These are phyloP conservation scores for Orchesella flavescens DNA, from an alignment of 2,888 invertebrate species.

Conservation along the genomic window DNA sequence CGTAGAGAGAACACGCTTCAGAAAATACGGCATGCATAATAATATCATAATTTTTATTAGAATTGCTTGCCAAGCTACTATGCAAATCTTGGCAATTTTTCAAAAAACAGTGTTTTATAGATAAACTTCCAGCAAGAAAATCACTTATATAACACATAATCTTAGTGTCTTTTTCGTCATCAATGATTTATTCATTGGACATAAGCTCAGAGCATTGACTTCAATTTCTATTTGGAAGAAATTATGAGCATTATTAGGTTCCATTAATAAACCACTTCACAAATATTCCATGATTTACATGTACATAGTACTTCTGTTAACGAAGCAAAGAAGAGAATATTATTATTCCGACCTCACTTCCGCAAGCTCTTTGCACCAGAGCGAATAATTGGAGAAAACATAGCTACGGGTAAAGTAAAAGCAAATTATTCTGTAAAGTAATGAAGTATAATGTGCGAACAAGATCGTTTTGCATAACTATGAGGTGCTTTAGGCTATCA, in stretches of 20 bases:
- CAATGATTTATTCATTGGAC: constrained; percentile 33
- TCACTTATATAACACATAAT: no score
- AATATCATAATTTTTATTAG: constrained; percentile 15
- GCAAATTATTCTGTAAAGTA: constrained; percentile 38
- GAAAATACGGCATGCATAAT: not conserved
- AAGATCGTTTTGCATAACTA: constrained; percentile 47
- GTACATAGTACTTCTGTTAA: no score
- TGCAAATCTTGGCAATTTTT: constrained; percentile 36
- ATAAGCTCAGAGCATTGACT: not conserved
- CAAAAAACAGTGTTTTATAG: constrained; percentile 1
- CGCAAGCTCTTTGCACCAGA: constrained; percentile 17
- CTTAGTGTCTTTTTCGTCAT: constrained; percentile 18
- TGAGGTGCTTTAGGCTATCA: constrained; percentile 28
- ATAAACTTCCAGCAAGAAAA: constrained; percentile 38
- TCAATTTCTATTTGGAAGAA: not conserved
- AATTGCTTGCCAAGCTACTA: not conserved
- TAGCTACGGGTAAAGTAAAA: not conserved
- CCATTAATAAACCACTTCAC: constrained; percentile 35
- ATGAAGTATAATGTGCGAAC: constrained; percentile 51
- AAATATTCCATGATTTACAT: not conserved
- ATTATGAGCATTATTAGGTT: not conserved
- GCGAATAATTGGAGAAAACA: constrained; percentile 32
- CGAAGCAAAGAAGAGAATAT: constrained; percentile 13
- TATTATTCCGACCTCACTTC: not conserved
- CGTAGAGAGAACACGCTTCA: not conserved